Percentiles rank a stretch among this genome's conserved stretches.
Conservation (phyloP, 2,797 vertebrate genomes). For the Morus bassanus region DNA sequence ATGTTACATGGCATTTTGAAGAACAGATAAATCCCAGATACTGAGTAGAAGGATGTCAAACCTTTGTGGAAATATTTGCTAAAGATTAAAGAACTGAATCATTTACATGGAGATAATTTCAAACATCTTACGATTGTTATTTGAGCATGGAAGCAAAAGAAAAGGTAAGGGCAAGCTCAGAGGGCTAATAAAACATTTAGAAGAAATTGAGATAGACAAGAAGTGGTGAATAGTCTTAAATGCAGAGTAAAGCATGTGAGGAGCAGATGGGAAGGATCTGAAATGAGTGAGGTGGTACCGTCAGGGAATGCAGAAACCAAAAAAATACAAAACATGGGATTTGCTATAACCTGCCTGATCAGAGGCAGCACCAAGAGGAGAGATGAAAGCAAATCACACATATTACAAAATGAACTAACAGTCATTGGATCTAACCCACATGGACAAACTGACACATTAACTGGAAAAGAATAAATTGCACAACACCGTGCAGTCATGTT, state of each 20-base stretch:
- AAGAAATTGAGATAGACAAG: constrained; percentile 2
- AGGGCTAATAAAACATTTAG: background rate
- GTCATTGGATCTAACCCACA: constrained; percentile 15
- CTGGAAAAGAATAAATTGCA: constrained; percentile 24
- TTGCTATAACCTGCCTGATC: background rate
- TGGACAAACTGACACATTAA: constrained; percentile 36
- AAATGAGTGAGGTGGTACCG: background rate
- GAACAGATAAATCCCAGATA: constrained; percentile 30
- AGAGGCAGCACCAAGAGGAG: background rate
- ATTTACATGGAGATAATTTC: background rate
- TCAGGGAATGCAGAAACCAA: background rate
- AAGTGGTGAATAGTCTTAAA: background rate
- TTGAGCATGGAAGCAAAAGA: background rate
- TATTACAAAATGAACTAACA: constrained; percentile 36
- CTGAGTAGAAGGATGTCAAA: background rate
- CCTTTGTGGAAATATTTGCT: constrained; percentile 34
- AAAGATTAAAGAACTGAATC: constrained; percentile 15
- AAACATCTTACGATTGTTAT: background rate
- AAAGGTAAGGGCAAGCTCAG: background rate
- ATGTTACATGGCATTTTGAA: constrained; percentile 1
- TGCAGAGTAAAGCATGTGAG: background rate
- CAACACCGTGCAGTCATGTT: background rate
- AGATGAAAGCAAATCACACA: constrained; percentile 28
- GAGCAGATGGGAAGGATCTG: background rate
- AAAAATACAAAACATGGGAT: background rate